Evolutionary conservation across 37 sponge, comb jelly and placozoan genomes (phyloP).

Genomic region (Oscarella lobularis): DNA sequence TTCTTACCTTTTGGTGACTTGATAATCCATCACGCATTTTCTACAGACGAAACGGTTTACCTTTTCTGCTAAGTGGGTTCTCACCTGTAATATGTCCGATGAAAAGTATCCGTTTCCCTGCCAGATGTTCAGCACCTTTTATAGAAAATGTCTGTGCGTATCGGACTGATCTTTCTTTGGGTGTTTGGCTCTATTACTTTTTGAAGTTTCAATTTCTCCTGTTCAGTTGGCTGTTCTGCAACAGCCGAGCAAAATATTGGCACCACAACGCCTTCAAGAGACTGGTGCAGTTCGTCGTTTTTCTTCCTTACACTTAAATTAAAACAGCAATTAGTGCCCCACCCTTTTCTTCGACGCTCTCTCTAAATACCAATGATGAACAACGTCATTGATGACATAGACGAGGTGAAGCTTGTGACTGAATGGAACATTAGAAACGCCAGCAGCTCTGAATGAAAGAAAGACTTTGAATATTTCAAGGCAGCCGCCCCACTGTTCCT

Average conservation of each 20-base stretch:
- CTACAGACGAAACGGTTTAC: background rate
- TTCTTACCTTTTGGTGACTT: background rate
- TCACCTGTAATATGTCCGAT: constrained; percentile 28
- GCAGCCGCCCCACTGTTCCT: too few relatives aligned
- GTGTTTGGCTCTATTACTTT: too few relatives aligned
- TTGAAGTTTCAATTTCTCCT: constrained; percentile 6
- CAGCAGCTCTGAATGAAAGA: background rate
- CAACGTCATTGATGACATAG: constrained; percentile 89
- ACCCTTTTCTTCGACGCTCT: too few relatives aligned
- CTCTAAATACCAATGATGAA: constrained; percentile 89
- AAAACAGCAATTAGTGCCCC: too few relatives aligned
- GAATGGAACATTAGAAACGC: constrained; percentile 15
- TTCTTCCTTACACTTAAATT: constrained; percentile 71
- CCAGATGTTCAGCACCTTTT: constrained; percentile 81
- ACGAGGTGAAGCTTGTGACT: constrained; percentile 75
- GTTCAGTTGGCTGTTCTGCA: constrained; percentile 6
- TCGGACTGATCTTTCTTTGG: background rate
- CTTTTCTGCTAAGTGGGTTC: too few relatives aligned
- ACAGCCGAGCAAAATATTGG: constrained; percentile 56
- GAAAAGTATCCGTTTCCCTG: constrained; percentile 57
- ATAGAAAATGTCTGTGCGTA: background rate
- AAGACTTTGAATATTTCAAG: too few relatives aligned
- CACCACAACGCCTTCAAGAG: constrained; percentile 46
- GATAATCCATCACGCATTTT: background rate
- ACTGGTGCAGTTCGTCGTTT: constrained; percentile 51